Percentiles rank a stretch among this genome's conserved stretches.
Evolutionary conservation across 2,888 invertebrate genomes (phyloP).

Genomic region (Heliconius aoede): DNA sequence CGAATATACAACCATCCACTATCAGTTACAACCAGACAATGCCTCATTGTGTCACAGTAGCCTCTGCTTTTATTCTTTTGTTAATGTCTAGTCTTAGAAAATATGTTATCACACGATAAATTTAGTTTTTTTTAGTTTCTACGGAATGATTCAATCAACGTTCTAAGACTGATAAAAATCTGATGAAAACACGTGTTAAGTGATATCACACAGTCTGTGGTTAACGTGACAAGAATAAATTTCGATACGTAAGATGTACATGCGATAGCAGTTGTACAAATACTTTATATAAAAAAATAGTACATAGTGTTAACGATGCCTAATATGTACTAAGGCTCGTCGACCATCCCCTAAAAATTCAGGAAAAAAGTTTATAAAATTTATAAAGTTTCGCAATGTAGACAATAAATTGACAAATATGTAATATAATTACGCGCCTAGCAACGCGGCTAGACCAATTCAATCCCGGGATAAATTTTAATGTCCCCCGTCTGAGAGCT

Average conservation of each 20-base stretch:
- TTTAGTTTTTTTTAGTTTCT: background rate
- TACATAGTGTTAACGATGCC: too few species aligned
- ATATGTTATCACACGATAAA: too few species aligned
- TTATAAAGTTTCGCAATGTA: constrained; percentile 1
- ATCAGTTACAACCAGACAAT: too few species aligned
- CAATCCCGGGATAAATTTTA: constrained; percentile 42
- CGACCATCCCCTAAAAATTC: background rate
- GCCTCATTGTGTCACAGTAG: too few species aligned
- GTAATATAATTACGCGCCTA: constrained; percentile 30
- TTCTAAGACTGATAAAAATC: background rate
- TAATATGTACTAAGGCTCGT: too few species aligned
- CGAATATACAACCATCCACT: too few species aligned
- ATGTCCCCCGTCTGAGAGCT: constrained; percentile 51
- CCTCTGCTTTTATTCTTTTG: too few species aligned
- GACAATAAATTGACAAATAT: constrained; percentile 3
- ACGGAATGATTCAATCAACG: background rate
- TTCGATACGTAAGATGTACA: too few species aligned
- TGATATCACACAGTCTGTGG: background rate
- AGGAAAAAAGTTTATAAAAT: background rate
- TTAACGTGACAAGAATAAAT: background rate
- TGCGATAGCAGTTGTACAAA: too few species aligned
- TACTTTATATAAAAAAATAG: too few species aligned
- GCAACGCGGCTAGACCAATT: constrained; percentile 44
- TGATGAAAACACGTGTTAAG: background rate
- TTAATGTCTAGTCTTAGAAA: too few species aligned